Percentiles rank a stretch among this genome's conserved stretches.
Conservation (phyloP, 2,797 vertebrate genomes). For the Graptemys geographica region DNA sequence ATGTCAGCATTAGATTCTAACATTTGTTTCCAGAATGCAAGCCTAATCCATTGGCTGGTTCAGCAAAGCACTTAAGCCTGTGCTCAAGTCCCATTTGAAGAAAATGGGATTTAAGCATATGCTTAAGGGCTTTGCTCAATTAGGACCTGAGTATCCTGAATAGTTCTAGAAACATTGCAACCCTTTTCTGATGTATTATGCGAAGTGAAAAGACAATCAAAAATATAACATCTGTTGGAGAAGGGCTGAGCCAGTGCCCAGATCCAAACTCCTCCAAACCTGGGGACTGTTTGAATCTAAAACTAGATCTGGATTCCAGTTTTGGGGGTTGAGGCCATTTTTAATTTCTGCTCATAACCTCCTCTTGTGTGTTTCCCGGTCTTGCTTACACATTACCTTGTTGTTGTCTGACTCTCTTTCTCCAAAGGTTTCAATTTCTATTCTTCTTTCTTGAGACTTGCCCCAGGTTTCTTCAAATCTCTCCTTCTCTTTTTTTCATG, state of each 20-base stretch:
- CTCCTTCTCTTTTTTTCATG: neutral
- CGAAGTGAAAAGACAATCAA: neutral
- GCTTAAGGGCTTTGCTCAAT: neutral
- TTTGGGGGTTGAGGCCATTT: neutral
- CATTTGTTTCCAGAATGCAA: neutral
- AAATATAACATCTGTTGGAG: neutral
- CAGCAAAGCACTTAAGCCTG: accelerated
- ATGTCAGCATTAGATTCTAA: neutral
- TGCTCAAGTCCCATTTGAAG: neutral
- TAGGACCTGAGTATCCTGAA: neutral
- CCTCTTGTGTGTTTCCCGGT: neutral
- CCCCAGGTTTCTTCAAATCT: neutral
- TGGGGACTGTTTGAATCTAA: neutral
- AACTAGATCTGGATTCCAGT: neutral
- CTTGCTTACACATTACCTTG: neutral
- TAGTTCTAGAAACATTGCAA: neutral
- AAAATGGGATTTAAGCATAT: neutral
- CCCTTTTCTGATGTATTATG: neutral
- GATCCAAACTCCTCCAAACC: neutral
- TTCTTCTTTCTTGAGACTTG: neutral
- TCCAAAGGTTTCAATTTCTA: neutral
- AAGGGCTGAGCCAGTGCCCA: neutral
- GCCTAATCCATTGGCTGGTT: neutral
- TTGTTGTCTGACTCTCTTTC: neutral
- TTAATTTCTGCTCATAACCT: neutral